Conservation (phyloP, 2,888 invertebrate species). For the Hydropsyche betteni region DNA sequence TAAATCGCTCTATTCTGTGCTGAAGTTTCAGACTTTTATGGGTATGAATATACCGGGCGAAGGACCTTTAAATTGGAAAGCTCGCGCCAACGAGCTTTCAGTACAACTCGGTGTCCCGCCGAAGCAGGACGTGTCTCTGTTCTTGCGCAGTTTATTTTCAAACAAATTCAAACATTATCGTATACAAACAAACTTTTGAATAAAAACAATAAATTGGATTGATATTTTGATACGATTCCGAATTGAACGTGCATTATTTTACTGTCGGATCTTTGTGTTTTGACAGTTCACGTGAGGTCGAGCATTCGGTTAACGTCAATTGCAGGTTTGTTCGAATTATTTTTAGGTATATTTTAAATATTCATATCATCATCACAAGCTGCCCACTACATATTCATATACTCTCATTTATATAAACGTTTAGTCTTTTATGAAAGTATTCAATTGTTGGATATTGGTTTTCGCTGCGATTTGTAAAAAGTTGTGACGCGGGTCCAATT, state of each 20-base stretch:
- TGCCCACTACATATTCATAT: too few relatives aligned
- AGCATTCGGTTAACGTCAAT: not conserved
- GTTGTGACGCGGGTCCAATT: too few relatives aligned
- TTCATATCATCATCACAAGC: too few relatives aligned
- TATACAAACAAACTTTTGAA: conserved; percentile 1
- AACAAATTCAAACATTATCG: not conserved
- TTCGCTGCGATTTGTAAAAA: too few relatives aligned
- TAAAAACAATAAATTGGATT: not conserved
- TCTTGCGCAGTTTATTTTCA: conserved; percentile 4
- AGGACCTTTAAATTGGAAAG: conserved; percentile 7
- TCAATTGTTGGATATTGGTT: too few relatives aligned
- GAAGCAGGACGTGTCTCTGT: conserved; percentile 5
- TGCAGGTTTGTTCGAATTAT: conserved; percentile 12
- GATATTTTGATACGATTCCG: not conserved
- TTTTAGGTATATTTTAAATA: not conserved
- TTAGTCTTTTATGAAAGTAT: too few relatives aligned
- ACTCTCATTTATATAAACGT: too few relatives aligned
- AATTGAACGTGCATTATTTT: not conserved
- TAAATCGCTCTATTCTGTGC: too few relatives aligned
- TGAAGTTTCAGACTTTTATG: too few relatives aligned
- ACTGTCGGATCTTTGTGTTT: not conserved
- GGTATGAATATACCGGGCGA: not conserved
- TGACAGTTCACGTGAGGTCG: not conserved
- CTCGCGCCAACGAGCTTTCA: conserved; percentile 23
- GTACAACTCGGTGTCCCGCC: conserved; percentile 23